phyloP scores from a whole-genome alignment of 2,888 invertebrate species.

The Mythimna ferrago region DNA sequence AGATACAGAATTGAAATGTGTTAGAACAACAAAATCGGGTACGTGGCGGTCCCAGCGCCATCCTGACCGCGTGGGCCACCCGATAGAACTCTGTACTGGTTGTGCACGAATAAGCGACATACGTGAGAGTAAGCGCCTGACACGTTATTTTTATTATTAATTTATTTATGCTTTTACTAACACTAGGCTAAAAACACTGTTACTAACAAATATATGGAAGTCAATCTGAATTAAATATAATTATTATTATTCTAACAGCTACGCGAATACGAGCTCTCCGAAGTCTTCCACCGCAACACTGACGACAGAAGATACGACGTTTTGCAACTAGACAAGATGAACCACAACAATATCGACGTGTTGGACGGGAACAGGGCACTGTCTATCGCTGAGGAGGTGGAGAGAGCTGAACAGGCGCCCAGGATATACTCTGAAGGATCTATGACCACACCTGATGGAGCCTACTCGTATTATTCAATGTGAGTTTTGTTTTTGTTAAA shows the following conservation, averaged over 20 bases:
- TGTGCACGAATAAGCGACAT: no score
- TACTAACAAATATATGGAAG: no score
- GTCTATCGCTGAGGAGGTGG: constrained; percentile 95
- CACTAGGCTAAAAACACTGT: no score
- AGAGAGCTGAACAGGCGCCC: constrained; percentile 92
- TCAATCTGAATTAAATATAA: no score
- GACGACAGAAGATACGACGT: constrained; percentile 95
- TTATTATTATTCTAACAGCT: constrained; percentile 88
- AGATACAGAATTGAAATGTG: no score
- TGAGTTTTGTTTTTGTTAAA: constrained; percentile 68
- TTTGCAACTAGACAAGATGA: constrained; percentile 91
- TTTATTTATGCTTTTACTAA: no score
- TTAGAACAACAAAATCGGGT: no score
- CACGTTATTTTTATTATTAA: no score
- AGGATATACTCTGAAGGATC: constrained; percentile 89
- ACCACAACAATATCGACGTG: constrained; percentile 90
- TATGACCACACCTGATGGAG: constrained; percentile 84
- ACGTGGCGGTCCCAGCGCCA: no score
- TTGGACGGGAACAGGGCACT: constrained; percentile 93
- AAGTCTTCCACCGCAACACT: constrained; percentile 96
- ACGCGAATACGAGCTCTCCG: constrained; percentile 96
- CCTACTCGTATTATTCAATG: constrained; percentile 87
- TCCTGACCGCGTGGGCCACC: no score
- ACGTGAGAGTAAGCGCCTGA: no score
- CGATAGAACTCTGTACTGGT: no score